phyloP scores from a whole-genome alignment of 2,888 invertebrate genomes.

The Diaphora mendica region DNA sequence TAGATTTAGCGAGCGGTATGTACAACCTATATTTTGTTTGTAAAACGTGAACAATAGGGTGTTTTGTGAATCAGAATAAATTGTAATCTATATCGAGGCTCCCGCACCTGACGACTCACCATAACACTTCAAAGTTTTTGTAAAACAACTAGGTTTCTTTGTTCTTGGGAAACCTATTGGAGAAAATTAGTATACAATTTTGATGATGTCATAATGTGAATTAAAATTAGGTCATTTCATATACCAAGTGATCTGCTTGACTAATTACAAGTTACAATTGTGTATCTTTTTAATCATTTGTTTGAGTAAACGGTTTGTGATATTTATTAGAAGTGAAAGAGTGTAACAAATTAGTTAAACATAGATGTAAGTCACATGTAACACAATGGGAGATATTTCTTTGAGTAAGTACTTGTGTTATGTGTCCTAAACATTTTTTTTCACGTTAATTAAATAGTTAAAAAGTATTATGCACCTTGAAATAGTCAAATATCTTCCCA shows the following conservation, averaged over 20 bases:
- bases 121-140: not conserved
- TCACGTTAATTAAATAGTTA: not conserved
- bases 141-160: not conserved
- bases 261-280: not conserved
- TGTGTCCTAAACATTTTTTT: not conserved
- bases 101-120: not conserved
- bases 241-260: slow-evolving; percentile 15
- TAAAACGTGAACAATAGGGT: slow-evolving; percentile 22
- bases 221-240: slow-evolving; percentile 34
- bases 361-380: not conserved
- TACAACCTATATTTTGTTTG: slow-evolving; percentile 28
- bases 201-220: slow-evolving; percentile 46
- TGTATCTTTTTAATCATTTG: not conserved
- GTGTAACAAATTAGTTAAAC: not conserved
- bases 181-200: slow-evolving; percentile 2
- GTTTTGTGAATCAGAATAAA: slow-evolving; percentile 17
- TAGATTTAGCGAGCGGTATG: slow-evolving; percentile 29
- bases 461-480: not conserved
- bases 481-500: not conserved
- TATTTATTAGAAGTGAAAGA: not conserved
- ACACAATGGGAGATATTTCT: slow-evolving; percentile 11
- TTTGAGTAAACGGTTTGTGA: not conserved
- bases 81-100: slow-evolving; percentile 16
- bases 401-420: slow-evolving; percentile 11
- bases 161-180: not conserved